Base-by-base conservation (phyloP, 2,888 invertebrate genomes). In the Athripsodes cinereus region DNA sequence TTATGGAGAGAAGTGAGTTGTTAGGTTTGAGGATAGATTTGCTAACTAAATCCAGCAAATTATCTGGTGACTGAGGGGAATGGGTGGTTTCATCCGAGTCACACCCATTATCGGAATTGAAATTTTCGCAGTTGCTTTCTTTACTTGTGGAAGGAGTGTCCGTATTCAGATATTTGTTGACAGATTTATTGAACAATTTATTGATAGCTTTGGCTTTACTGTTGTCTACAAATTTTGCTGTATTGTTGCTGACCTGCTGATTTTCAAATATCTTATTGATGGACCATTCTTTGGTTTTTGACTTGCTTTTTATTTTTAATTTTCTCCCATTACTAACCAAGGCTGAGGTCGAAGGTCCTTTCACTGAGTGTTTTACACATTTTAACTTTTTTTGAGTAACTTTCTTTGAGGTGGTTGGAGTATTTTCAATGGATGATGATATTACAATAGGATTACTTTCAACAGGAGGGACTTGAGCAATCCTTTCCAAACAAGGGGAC, bases 171-270 rank as follows among this genome's bases (percentile, higher is more conserved):
- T 53, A 44, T 52, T 51, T 52, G 19, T 34, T 26, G 1, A 48
- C 22, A 2, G 34, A 34, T 50, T 46, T 48, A 20, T 53, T 49
- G 19, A 55, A 48, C 18, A 52, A 52, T 22, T 56, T 60, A 34
- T 62, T 53, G 47, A 58, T 56, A 10, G 52, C 44, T 50, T 60
- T 54, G n/a, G 54, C 48, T 55, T 59, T 59, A 47, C 35, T 59
- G 16, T 35, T 52, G 40, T 52, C 16, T n/a, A 22, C 31, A 19
- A 46, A 22, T 55, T 54, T 52, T 16, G 47, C 40, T 47, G 53
- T 49, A 40, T 10, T 16, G n/a, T 31, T 50, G 47, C 50, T 47
- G n/a, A 35, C 16, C 34, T 57, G 52, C 11, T 52, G 26, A 31
- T 53, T 58, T 46, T 58, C 57, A 51, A 47, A 50, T 51, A 52